Base-by-base conservation (phyloP, 2,797 vertebrate genomes). In the Centropyge bicolor region DNA sequence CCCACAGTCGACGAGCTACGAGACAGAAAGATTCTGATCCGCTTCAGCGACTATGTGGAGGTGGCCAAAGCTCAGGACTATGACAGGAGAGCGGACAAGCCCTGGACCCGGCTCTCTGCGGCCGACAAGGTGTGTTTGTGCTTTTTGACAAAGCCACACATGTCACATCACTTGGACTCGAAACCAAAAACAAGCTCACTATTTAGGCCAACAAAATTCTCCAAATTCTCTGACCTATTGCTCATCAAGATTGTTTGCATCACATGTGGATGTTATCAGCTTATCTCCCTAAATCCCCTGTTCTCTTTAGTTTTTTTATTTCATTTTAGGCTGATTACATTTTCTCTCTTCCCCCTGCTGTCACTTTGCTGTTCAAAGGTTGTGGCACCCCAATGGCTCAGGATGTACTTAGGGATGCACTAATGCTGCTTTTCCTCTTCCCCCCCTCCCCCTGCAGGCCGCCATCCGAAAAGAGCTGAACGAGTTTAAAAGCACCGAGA, bases 51-150 rank as follows among this genome's bases (percentile, higher is more conserved):
- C 88, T 99, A 99, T 1, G 98, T 99, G 87, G 98, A 99, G 91
- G 98, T 99, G 94, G 98, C 98, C 48, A 99, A 98, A 96, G 98
- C 98, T 89, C 98, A 99, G 96, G 98, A 99, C 95, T 99, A 99
- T 0, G 98, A 99, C 95, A 93, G 98, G 85, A 95, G 98, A 90
- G 98, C 98, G 1, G 98, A 99, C 94, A 99, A 99, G 86, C 98
- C 98, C 12, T 99, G 98, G 98, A 99, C 98, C 0, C 94, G 98
- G 69, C 96, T 99, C 81, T 99, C 98, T 0, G 98, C 98, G 16
- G 97, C 98, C 68, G 98, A 99, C 85, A 99, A 99, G 97, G 98
- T 98, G 93, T 36, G 82, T 80, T 22, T 66, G 17, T 24, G 31
- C 22, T 31, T 31, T 31, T 31, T 31, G 27, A 31, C 27, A 31